Percentiles rank a stretch among this genome's conserved stretches.
These are phyloP conservation scores for Pseudomyrmex concolor DNA, from an alignment of 1,140 invertebrate genomes.

Conservation along the genomic window DNA sequence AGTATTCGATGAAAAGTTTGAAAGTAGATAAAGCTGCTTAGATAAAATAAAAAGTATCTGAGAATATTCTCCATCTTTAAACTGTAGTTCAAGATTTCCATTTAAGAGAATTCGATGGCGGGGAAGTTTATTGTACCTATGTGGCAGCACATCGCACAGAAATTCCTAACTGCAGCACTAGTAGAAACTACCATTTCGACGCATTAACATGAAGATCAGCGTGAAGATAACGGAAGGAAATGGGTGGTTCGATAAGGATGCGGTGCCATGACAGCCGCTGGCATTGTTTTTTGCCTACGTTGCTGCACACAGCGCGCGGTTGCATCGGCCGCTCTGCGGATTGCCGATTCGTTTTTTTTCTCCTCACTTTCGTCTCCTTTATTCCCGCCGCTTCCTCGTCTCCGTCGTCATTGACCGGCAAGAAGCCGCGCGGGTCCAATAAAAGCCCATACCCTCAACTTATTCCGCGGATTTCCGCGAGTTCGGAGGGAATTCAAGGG, in stretches of 20 bases:
- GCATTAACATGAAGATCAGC: neutral
- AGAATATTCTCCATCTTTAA: neutral
- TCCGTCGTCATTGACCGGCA: constrained; percentile 62
- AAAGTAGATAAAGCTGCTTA: neutral
- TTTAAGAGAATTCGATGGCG: neutral
- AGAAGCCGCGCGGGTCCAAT: constrained; percentile 64
- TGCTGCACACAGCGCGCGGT: constrained; percentile 72
- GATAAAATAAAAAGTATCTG: neutral
- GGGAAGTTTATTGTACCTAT: neutral
- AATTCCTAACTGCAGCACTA: neutral
- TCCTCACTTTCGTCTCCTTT: constrained; percentile 20
- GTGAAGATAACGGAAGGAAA: constrained; percentile 18
- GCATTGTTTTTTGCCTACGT: constrained; percentile 81
- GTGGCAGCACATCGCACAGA: neutral
- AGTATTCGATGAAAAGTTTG: neutral
- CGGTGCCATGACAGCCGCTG: constrained; percentile 74
- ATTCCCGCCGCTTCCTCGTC: constrained; percentile 17
- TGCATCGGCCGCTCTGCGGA: constrained; percentile 70
- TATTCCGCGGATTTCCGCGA: constrained; percentile 62
- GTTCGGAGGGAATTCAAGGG: constrained; percentile 39
- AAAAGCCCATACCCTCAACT: constrained; percentile 60
- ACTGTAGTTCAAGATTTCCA: neutral
- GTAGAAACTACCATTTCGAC: neutral
- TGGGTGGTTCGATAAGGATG: constrained; percentile 68
- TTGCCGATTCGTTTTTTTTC: constrained; percentile 66